Evolutionary conservation across 2,888 invertebrate species (phyloP), one percentile per base, ranked within the genome.

Genomic region (Polydrusus pterygomalis): DNA sequence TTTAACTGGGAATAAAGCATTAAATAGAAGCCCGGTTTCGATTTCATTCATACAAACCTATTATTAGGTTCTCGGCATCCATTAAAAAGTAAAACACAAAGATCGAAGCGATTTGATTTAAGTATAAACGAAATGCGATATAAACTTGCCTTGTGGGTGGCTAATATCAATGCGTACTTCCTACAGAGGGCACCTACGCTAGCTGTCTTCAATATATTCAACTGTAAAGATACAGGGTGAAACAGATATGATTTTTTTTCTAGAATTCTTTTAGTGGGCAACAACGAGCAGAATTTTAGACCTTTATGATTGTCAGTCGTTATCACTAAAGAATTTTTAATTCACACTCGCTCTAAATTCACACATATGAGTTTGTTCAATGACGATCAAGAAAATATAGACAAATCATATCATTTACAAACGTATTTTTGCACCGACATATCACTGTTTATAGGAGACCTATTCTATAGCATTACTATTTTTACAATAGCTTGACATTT

Each of bases 131-230:
- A 71, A 74, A 78, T 67, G 76, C 72, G 71, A 73, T 78, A 76
- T 65, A 72, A 65, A 65, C 65, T 49, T 18, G 65, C 78, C 65
- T 79, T 70, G 82, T 82, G 83, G 82, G 83, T 82, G 82, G 80
- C 68, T 77, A 75, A 79, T 82, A 82, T 82, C 82, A 79, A 79
- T 79, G 77, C 78, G 77, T 80, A 80, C 83, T 82, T 83, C 83
- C 83, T 82, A 83, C 83, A 80, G 77, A 71, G 77, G 51, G 74
- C 81, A 67, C 83, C 83, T 79, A 82, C 83, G 81, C 82, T 80
- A 77, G 79, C 78, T 79, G 77, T 70, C 75, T 80, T 75, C 72
- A 75, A 81, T 81, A 81, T 80, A 80, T 75, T 74, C 71, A 51
- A 45, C 30, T 74, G n/a, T n/a, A n/a, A n/a, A n/a, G n/a, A n/a